Base-by-base conservation (phyloP, 2,113 vertebrate species). In the Callipepla californica region DNA sequence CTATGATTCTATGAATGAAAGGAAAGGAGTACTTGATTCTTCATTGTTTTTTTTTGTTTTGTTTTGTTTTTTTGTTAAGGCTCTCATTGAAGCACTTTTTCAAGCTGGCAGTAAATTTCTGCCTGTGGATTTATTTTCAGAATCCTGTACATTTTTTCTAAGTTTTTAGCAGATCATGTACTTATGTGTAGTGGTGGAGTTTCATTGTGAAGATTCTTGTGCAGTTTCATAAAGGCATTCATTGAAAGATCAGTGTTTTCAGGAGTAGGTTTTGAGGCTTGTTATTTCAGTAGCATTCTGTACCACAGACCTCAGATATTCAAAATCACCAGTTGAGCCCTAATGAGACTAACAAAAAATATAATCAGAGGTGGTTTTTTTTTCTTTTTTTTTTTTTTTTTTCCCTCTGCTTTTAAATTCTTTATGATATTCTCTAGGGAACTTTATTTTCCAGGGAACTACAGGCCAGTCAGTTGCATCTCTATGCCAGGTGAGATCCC, bases 301-400 rank as follows among this genome's bases (percentile, higher is more conserved):
- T 50, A 51, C 51, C 65, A 32, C 16, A 68, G 7, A 26, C 5
- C 4, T 19, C 14, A 68, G 20, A 59, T 50, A 13, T 76, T 85
- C 30, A 82, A 68, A 79, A n/a, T 38, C 1, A 16, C 70, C 5
- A 19, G 2, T 19, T 6, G 2, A 6, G 0, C 4, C 1, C 13
- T 53, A 80, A 44, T 32, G 66, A 88, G 10, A 32, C 11, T 50
- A 36, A 42, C 34, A 55, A 86, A 88, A 62, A 36, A 4, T 53
- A 14, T 11, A 34, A 53, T 67, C 81, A 57, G 53, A 13, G 67
- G 3, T 2, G 40, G 4, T 12, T 40, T 40, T 40, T 40, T 40
- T 40, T 4, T 12, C 13, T 40, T 4, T 40, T 40, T 40, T 40
- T 63, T 1, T 25, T 36, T 36, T 36, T 36, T 36, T n/a, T n/a